A percentile compares a stretch with the other conserved stretches of the same genome.
Conservation (phyloP, 1,140 invertebrate species). For the Macrocentrus cingulum region DNA sequence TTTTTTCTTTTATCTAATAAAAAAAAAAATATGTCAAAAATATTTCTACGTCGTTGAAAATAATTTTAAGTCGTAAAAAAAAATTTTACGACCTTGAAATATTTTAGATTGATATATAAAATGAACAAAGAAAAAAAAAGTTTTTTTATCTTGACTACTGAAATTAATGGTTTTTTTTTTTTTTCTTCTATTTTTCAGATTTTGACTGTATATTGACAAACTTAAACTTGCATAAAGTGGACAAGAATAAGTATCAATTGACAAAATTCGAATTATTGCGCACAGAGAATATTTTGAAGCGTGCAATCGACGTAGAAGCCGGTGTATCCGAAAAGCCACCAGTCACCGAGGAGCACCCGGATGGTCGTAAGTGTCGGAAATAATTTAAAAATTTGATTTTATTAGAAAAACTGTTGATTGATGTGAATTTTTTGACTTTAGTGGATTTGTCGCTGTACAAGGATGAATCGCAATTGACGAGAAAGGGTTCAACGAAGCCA, state of each 20-base stretch:
- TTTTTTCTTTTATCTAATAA: conserved; percentile 23
- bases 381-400: too few species aligned
- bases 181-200: too few species aligned
- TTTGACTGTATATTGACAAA: conserved; percentile 89
- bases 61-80: too few species aligned
- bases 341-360: conserved; percentile 81
- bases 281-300: conserved; percentile 81
- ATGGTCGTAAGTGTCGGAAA: conserved; percentile 80
- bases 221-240: conserved; percentile 73
- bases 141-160: conserved; percentile 9
- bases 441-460: conserved; percentile 79
- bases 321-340: conserved; percentile 66
- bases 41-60: too few species aligned
- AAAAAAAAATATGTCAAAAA: too few species aligned
- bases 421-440: too few species aligned
- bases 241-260: conserved; percentile 72
- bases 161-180: too few species aligned
- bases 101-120: too few species aligned
- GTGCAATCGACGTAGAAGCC: conserved; percentile 81
- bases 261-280: conserved; percentile 72
- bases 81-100: too few species aligned
- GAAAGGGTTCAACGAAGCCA: conserved; percentile 51
- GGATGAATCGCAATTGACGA: conserved; percentile 77
- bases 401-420: too few species aligned
- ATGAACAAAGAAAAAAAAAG: too few species aligned